Percentiles rank a stretch among this genome's conserved stretches.
phyloP scores from a whole-genome alignment of 1,140 invertebrate genomes.

The Physella acuta region DNA sequence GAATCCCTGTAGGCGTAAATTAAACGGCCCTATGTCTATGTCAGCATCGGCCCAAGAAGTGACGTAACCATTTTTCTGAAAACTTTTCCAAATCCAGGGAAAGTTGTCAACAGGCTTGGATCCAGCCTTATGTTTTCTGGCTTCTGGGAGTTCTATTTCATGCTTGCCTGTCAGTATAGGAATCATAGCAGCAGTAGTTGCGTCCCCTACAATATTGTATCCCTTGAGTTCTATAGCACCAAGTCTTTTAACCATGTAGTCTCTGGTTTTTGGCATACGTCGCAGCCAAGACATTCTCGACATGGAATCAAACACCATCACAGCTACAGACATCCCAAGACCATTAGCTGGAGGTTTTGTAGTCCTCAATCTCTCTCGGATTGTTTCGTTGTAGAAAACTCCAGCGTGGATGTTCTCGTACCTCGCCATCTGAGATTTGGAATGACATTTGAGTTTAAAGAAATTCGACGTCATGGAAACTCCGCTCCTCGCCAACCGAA shows the following conservation, averaged over 20 bases:
- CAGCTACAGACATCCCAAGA: constrained; percentile 75
- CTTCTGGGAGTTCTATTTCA: constrained; percentile 67
- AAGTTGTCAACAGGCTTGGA: constrained; percentile 74
- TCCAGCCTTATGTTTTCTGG: constrained; percentile 71
- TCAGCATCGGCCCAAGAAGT: constrained; percentile 66
- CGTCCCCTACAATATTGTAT: constrained; percentile 92
- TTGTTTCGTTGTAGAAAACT: constrained; percentile 33
- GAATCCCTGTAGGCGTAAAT: not conserved
- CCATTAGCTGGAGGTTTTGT: constrained; percentile 8
- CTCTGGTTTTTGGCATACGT: constrained; percentile 79
- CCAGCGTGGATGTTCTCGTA: constrained; percentile 49
- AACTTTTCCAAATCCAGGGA: constrained; percentile 65
- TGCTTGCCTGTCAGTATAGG: constrained; percentile 84
- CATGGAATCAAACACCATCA: constrained; percentile 89
- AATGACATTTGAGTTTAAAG: constrained; percentile 42
- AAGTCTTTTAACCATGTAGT: constrained; percentile 72
- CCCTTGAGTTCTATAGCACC: constrained; percentile 73
- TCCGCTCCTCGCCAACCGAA: constrained; percentile 33
- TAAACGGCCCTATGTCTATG: not conserved
- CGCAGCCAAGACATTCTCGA: constrained; percentile 83
- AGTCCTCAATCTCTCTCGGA: constrained; percentile 21
- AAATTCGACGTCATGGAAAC: constrained; percentile 40
- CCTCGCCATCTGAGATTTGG: constrained; percentile 29
- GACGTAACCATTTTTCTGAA: constrained; percentile 66
- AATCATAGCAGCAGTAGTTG: constrained; percentile 89